A percentile compares a stretch with the other conserved stretches of the same genome.
Evolutionary conservation across 2,797 vertebrate species (phyloP).

Genomic region (Eospalax fontanierii): DNA sequence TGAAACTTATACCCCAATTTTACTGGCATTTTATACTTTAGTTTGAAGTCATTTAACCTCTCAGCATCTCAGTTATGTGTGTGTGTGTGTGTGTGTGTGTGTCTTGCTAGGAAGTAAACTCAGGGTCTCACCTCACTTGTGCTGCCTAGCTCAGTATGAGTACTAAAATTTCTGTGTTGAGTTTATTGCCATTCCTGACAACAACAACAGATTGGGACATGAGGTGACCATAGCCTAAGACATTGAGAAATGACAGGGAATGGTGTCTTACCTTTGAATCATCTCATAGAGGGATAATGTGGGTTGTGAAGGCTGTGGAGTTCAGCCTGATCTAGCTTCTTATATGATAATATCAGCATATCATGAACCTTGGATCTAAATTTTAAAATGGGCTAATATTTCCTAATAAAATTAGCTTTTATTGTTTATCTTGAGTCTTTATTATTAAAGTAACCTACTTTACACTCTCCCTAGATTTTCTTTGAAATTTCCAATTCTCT

Average conservation of each 20-base stretch:
- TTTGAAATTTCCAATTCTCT: background rate
- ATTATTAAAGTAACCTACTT: background rate
- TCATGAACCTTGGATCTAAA: background rate
- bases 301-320: background rate
- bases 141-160: background rate
- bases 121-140: background rate
- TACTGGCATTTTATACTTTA: slow-evolving; percentile 8
- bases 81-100: no score
- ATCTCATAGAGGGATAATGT: background rate
- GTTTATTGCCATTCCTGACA: background rate
- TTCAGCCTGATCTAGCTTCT: background rate
- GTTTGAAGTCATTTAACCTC: background rate
- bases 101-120: background rate
- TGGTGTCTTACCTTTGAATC: background rate
- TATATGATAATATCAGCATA: background rate
- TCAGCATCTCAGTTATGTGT: background rate
- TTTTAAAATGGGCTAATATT: slow-evolving; percentile 3
- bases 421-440: background rate
- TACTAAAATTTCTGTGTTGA: background rate
- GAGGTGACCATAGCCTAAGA: background rate
- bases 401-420: slow-evolving; percentile 9
- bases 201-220: background rate
- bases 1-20: background rate
- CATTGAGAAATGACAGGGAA: background rate
- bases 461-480: background rate